Evolutionary conservation across 1,140 invertebrate species (phyloP).

Genomic region (Trinorchestia longiramus): DNA sequence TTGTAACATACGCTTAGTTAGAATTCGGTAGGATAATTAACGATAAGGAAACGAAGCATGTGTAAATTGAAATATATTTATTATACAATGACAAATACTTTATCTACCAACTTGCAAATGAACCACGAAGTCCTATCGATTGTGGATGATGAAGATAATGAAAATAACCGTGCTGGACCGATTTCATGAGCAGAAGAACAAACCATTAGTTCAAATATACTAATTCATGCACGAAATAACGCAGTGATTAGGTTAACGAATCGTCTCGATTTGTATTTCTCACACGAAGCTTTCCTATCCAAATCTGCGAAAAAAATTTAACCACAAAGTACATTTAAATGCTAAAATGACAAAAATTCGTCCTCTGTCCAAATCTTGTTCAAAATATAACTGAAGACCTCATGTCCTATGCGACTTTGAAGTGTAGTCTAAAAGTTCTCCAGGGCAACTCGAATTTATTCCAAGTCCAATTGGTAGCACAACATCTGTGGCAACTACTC

Average conservation of each 20-base stretch:
- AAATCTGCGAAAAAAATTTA: background rate
- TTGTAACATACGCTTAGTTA: too few species aligned
- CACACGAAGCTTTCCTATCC: background rate
- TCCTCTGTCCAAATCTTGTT: background rate
- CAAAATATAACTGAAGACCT: background rate
- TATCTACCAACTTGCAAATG: constrained; percentile 51
- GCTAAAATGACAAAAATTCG: too few species aligned
- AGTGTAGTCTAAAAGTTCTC: background rate
- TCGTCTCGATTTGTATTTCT: background rate
- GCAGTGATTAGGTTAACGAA: background rate
- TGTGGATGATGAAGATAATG: constrained; percentile 41
- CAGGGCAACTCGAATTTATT: background rate
- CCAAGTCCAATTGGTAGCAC: background rate
- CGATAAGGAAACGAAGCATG: background rate
- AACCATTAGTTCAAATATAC: background rate
- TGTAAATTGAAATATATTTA: constrained; percentile 53
- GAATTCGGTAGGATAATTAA: background rate
- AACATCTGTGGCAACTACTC: background rate
- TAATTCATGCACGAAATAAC: background rate
- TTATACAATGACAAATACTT: constrained; percentile 54
- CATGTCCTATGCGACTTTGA: background rate
- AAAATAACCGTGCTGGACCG: background rate
- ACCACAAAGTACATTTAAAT: background rate
- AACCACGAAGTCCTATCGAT: constrained; percentile 12
- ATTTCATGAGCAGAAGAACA: background rate